Evolutionary conservation across 1,140 invertebrate species (phyloP), one percentile per base, ranked within the genome.

Genomic region (Drosophila bifasciata): DNA sequence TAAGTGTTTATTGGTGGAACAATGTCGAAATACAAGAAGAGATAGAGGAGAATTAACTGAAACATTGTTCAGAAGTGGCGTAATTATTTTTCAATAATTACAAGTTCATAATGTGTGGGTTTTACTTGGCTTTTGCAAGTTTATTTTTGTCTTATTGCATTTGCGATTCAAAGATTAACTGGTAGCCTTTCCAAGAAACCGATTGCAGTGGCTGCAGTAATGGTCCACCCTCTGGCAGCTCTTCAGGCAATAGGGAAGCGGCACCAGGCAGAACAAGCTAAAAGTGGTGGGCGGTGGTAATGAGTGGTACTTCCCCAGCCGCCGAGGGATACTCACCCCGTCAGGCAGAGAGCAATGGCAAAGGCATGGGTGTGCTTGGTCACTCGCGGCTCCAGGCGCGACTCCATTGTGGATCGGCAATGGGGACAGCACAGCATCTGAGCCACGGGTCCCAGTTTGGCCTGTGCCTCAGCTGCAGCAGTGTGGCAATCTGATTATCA

Each of bases 191-290:
- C 95, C 95, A 16, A 95, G 77, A 69, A 92, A 95, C 5, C 92
- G 79, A 40, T 92, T 92, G 72, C 95, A 95, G 40, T 92, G 92
- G 5, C 94, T 94, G 79, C 95, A 95, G 72, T 93, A 94, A 74
- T 95, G 95, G 66, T 94, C 93, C 6, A 92, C 92, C n/a, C 91
- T 92, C 72, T 93, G 90, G 71, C 94, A 95, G 9, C 91, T 93
- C 61, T 95, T 93, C 46, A 94, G 92, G 55, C 93, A 95, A 68
- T 95, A 95, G 2, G 94, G 94, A 92, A 93, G 64, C 92, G 94
- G 75, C 15, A 52, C 52, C 21, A 84, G 86, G 39, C 93, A 93
- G 49, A 77, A 28, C 1, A 79, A 28, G 1, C 76, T 79, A 19
- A 2, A 16, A 50, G 25, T 0, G 17, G 28, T 0, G 25, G 19